Base-by-base conservation (phyloP, 2,797 vertebrate genomes). In the Cirrhinus molitorella region DNA sequence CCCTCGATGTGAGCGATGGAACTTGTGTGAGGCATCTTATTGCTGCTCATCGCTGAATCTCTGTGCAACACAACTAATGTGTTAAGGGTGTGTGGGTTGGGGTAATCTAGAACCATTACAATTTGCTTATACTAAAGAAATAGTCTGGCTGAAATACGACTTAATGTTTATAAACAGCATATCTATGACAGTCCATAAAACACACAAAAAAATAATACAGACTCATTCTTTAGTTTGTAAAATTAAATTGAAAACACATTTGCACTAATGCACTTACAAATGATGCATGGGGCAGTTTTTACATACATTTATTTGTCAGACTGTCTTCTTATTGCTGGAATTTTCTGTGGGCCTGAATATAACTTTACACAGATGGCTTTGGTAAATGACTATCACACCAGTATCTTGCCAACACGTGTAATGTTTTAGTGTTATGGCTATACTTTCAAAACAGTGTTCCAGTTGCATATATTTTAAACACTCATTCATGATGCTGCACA, bases 1-100 rank as follows among this genome's bases (percentile, higher is more conserved):
- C 96, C 97, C 93, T 99, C 98, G 7, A 99, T 99, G 92, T 99
- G 98, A 87, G 96, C 96, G 94, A 99, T 99, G 2, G 98, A 99
- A 94, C 98, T 99, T 92, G 97, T 99, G 90, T 99, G 98, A 0
- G 98, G 98, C 12, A 97, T 97, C 94, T 99, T 99, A 93, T 99
- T 99, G 92, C 97, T 99, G 31, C 97, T 99, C 94, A 99, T 98
- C 79, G 98, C 98, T 0, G 98, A 99, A 92, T 99, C 98, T 94
- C 98, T 99, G 86, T 76, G 28, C 13, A 23, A 83, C 3, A 79
- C 0, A 25, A 53, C 2, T 61, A 31, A 65, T 25, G 55, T 59
- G 45, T 82, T n/a, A 75, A 34, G 19, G 57, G 25, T 25, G 51
- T n/a, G 51, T 72, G 53, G 19, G 17, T 80, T 28, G 57, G 73